A percentile compares a stretch with the other conserved stretches of the same genome.
Conservation (phyloP, 1,140 invertebrate species). For the Olivierus martensii region DNA sequence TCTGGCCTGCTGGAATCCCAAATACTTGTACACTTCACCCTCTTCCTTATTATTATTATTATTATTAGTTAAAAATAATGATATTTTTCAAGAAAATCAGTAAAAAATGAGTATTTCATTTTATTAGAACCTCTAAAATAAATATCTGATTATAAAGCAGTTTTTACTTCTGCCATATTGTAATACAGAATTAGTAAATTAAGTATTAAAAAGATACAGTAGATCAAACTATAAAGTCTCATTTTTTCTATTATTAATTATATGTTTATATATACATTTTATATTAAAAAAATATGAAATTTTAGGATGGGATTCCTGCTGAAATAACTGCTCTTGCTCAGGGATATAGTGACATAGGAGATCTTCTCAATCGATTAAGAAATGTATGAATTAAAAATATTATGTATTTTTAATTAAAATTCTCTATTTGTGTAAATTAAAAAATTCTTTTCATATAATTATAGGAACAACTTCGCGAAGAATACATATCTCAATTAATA, state of each 20-base stretch:
- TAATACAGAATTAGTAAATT: neutral
- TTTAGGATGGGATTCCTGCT: constrained; percentile 54
- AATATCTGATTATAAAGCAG: neutral
- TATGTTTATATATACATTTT: neutral
- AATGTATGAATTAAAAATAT: constrained; percentile 37
- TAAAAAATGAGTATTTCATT: neutral
- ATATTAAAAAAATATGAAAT: neutral
- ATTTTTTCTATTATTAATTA: neutral
- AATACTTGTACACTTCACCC: no score
- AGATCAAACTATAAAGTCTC: neutral
- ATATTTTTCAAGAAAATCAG: neutral
- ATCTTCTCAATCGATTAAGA: constrained; percentile 51
- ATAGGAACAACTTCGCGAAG: constrained; percentile 40
- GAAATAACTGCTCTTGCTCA: constrained; percentile 69
- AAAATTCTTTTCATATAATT: neutral
- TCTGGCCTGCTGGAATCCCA: no score
- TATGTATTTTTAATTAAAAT: neutral
- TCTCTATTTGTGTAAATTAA: neutral
- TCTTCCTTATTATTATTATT: no score
- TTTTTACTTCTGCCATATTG: neutral
- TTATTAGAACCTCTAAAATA: neutral
- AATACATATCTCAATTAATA: constrained; percentile 54
- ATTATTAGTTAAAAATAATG: neutral
- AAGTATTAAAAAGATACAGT: no score
- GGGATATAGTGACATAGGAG: constrained; percentile 56